These are phyloP conservation scores for Muscina levida DNA, from an alignment of 2,888 invertebrate species.

Conservation along the genomic window DNA sequence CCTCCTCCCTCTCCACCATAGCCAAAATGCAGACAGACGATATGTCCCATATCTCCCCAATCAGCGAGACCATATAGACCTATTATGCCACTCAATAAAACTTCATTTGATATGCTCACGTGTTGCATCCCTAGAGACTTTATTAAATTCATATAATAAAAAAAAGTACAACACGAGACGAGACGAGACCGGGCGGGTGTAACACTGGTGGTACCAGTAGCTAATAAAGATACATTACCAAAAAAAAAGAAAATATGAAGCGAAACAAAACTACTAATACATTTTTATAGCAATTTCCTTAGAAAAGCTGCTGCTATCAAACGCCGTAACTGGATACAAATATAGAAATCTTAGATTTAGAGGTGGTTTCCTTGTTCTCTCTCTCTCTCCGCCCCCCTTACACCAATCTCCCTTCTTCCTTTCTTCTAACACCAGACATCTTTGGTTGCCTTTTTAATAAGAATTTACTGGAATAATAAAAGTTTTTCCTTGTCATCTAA, in stretches of 20 bases:
- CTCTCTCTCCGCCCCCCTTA: too few species aligned
- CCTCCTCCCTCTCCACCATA: too few species aligned
- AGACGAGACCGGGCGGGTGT: constrained; percentile 20
- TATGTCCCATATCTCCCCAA: too few species aligned
- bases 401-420: too few species aligned
- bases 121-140: constrained; percentile 77
- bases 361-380: too few species aligned
- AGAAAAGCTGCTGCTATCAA: constrained; percentile 45
- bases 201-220: not conserved
- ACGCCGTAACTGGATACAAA: not conserved
- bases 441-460: not conserved
- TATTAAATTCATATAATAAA: constrained; percentile 70
- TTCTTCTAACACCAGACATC: constrained; percentile 28
- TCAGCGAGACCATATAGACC: too few species aligned
- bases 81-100: constrained; percentile 49
- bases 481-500: constrained; percentile 44
- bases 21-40: too few species aligned
- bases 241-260: too few species aligned
- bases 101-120: constrained; percentile 70
- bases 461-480: constrained; percentile 17
- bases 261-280: constrained; percentile 28
- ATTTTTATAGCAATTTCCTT: not conserved
- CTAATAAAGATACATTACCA: constrained; percentile 25
- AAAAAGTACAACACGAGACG: not conserved
- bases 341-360: too few species aligned